phyloP scores from a whole-genome alignment of 2,888 invertebrate genomes.

The Mayetiola destructor region DNA sequence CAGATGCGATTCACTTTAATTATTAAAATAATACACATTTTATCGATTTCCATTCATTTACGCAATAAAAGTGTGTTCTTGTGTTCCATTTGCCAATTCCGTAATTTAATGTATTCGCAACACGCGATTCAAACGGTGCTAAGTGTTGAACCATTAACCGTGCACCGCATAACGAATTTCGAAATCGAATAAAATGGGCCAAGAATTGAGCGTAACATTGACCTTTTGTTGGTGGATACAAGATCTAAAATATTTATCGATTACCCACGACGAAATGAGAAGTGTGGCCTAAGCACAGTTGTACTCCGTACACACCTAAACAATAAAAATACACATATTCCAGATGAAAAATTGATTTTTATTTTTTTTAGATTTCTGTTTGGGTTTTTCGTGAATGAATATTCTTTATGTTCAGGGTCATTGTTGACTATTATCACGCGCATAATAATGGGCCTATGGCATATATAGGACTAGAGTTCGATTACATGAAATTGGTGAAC shows the following conservation, averaged over 20 bases:
- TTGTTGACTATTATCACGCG: no score
- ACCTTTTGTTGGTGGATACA: constrained; percentile 2
- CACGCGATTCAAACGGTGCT: constrained; percentile 2
- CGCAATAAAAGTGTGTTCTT: no score
- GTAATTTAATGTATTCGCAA: neutral
- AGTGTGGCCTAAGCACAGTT: neutral
- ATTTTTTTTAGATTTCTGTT: no score
- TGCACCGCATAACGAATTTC: neutral
- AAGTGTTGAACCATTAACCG: neutral
- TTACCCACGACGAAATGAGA: neutral
- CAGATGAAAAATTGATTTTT: neutral
- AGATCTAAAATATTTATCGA: neutral
- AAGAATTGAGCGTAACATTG: constrained; percentile 8
- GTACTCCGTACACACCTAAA: no score
- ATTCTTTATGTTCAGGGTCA: constrained; percentile 7
- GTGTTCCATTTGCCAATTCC: no score
- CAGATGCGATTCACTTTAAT: no score
- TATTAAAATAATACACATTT: no score
- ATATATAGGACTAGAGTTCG: no score
- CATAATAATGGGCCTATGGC: neutral
- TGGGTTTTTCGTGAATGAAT: neutral
- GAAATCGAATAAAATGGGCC: constrained; percentile 7
- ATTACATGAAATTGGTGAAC: neutral
- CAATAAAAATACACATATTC: no score
- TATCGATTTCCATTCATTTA: no score